Conservation (phyloP, 2,797 vertebrate species). For the Bucorvus abyssinicus region DNA sequence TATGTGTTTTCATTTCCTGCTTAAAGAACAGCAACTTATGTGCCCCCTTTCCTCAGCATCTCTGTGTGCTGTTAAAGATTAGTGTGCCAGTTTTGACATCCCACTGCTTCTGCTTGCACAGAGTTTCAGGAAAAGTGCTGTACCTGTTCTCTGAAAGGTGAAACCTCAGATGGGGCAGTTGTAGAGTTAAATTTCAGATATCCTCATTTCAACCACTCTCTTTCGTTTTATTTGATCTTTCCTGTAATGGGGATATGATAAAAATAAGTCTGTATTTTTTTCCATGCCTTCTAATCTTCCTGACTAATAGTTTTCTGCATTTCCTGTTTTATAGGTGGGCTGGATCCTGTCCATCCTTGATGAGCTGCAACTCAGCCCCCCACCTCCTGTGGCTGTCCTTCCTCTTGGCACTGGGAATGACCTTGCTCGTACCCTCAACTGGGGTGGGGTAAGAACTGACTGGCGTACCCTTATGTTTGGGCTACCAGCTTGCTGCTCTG, state of each 20-base stretch:
- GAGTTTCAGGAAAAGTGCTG: not conserved
- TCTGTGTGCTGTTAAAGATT: not conserved
- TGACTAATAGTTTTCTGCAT: conserved; percentile 1
- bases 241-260: not conserved
- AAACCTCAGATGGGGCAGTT: not conserved
- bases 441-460: conserved; percentile 93
- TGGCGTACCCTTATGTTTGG: fast-evolving
- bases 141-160: not conserved
- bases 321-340: conserved; percentile 84
- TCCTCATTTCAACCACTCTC: not conserved
- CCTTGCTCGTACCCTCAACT: conserved; percentile 98
- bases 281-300: not conserved
- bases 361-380: conserved; percentile 92
- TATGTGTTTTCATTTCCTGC: not conserved
- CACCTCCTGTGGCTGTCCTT: conserved; percentile 96
- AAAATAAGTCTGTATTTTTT: not conserved
- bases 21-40: not conserved
- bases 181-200: not conserved
- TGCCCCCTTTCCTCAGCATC: not conserved
- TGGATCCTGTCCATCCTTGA: conserved; percentile 98
- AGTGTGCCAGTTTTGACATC: not conserved
- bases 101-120: not conserved
- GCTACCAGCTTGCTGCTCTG: not conserved
- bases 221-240: not conserved
- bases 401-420: conserved; percentile 98